A percentile compares a stretch with the other conserved stretches of the same genome.
Evolutionary conservation across 2,888 invertebrate genomes (phyloP).

Genomic region (Eugnorisma glareosa): DNA sequence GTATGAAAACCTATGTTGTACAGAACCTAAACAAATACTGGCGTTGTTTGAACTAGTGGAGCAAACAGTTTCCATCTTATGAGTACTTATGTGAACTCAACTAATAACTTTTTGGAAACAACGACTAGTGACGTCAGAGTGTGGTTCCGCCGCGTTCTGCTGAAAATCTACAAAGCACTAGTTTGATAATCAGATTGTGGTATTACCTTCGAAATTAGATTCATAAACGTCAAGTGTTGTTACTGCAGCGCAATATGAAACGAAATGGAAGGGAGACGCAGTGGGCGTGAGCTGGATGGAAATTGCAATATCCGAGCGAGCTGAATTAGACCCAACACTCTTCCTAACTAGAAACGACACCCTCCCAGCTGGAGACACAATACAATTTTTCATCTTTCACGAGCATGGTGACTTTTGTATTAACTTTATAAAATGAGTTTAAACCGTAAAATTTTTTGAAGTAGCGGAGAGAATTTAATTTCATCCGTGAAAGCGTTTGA

Average conservation of each 20-base stretch:
- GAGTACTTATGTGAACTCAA: conserved; percentile 21
- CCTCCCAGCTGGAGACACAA: conserved; percentile 48
- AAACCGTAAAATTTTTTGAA: conserved; percentile 32
- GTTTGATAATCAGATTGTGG: conserved; percentile 60
- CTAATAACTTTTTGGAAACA: conserved; percentile 31
- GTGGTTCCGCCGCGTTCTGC: neutral
- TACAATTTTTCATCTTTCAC: conserved; percentile 52
- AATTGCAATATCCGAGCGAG: conserved; percentile 86
- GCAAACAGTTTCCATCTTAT: conserved; percentile 40
- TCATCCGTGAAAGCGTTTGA: conserved; percentile 26
- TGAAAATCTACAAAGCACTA: conserved; percentile 23
- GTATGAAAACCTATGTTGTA: conserved; percentile 39
- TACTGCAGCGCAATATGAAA: conserved; percentile 80
- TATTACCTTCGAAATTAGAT: conserved; percentile 71
- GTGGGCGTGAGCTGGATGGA: conserved; percentile 80
- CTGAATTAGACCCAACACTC: conserved; percentile 74
- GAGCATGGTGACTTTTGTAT: conserved; percentile 45
- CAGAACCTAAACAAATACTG: conserved; percentile 59
- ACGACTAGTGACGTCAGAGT: conserved; percentile 3
- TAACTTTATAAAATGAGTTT: conserved; percentile 46
- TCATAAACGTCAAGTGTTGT: conserved; percentile 80
- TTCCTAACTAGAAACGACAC: conserved; percentile 71
- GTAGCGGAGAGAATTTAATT: conserved; percentile 45
- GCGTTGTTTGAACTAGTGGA: conserved; percentile 55
- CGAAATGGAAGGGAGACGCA: conserved; percentile 81